phyloP scores from a whole-genome alignment of 2,113 vertebrate species.

The Sinocyclocheilus maitianheensis region DNA sequence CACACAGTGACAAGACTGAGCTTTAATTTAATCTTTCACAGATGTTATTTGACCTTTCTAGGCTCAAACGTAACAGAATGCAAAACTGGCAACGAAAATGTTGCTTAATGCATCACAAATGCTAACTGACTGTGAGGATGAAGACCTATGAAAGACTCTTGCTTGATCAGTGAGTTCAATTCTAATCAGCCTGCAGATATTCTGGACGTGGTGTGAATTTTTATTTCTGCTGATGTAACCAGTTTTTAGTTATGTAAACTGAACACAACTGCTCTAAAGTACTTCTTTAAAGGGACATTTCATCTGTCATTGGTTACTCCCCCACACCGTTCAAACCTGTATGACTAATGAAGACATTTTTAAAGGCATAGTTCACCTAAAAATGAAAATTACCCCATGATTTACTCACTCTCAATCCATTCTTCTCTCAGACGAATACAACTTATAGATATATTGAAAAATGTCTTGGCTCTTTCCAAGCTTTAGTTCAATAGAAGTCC shows the following conservation, averaged over 20 bases:
- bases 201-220: constrained; percentile 7
- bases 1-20: background rate
- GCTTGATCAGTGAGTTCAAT: background rate
- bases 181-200: background rate
- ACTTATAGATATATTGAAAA: no score
- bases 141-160: background rate
- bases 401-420: no score
- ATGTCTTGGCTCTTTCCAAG: no score
- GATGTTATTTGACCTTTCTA: background rate
- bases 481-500: no score
- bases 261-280: background rate
- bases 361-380: no score
- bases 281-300: background rate
- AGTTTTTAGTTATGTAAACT: constrained; percentile 9
- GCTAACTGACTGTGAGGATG: background rate
- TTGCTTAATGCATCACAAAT: background rate
- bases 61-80: background rate
- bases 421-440: no score
- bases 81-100: background rate
- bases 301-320: background rate
- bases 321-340: no score
- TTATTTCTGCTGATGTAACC: constrained; percentile 11
- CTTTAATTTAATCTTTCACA: background rate
- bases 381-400: no score
- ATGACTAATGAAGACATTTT: no score